Base-by-base conservation (phyloP, 1,140 invertebrate species). In the Drosophila mauritiana region DNA sequence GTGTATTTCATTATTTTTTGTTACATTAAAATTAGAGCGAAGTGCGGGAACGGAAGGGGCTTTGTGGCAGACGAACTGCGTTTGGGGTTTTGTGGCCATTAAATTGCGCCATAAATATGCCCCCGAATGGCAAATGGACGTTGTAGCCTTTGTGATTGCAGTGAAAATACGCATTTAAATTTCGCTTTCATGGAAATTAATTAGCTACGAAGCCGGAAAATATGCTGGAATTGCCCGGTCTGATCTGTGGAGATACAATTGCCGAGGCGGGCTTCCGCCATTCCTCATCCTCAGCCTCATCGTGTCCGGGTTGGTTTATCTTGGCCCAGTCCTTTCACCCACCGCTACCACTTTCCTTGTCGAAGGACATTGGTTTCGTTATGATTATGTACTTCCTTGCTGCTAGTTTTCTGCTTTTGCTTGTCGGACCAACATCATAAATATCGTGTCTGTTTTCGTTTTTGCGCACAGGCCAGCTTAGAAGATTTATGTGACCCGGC, bases 381-480 rank as follows among this genome's bases (percentile, higher is more conserved):
- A 67, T 84, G 61, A 63, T 67, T 79, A 67, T 84, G 48, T 85
- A 65, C 56, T 75, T 77, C 62, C 53, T 37, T 67, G 51, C 42
- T 45, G 48, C 52, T 40, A 36, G 13, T 73, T 59, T 63, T 53
- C 49, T 64, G 25, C 42, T 67, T n/a, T 36, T 43, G 55, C 37
- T 68, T 70, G 80, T 61, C 63, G 57, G 49, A 10, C 49, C 55
- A 77, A 64, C 73, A 84, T 77, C 81, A 85, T 85, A 80, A 85
- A 85, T 85, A 86, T 85, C 73, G 74, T 81, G 68, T 79, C 73
- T 83, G 78, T 51, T 58, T 77, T 54, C 37, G 45, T 55, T 57
- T 81, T 82, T 78, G 62, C 77, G 45, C 42, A 56, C 36, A 54
- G 54, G 52, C 65, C 45, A 67, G 67, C 70, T 75, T 78, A 62